Evolutionary conservation across 2,888 invertebrate genomes (phyloP).

Genomic region (Euplexia lucipara): DNA sequence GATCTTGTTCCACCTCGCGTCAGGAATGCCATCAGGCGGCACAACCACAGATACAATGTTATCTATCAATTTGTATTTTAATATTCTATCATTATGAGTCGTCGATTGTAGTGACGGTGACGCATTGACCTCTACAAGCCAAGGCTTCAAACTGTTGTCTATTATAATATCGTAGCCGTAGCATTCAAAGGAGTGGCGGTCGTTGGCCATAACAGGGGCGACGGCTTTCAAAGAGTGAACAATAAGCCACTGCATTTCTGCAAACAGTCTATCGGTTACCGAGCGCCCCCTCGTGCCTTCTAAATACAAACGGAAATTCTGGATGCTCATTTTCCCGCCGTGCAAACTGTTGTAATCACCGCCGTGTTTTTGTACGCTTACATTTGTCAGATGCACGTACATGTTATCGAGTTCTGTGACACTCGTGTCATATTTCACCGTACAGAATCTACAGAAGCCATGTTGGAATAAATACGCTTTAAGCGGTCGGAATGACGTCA

Average conservation of each 20-base stretch:
- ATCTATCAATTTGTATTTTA: constrained; percentile 98
- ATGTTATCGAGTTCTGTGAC: constrained; percentile 97
- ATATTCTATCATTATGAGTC: constrained; percentile 97
- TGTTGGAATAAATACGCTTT: constrained; percentile 98
- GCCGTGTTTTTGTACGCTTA: constrained; percentile 99
- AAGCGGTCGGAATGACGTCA: constrained; percentile 97
- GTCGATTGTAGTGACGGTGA: constrained; percentile 98
- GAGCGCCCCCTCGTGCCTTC: constrained; percentile 97
- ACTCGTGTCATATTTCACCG: constrained; percentile 98
- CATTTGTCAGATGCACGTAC: constrained; percentile 99
- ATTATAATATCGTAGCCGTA: constrained; percentile 99
- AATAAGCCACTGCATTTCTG: constrained; percentile 97
- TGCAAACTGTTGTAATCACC: constrained; percentile 98
- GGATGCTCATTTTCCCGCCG: constrained; percentile 98
- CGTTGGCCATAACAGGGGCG: constrained; percentile 98
- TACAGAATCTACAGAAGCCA: constrained; percentile 99
- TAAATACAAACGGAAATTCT: constrained; percentile 97
- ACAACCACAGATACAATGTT: constrained; percentile 97
- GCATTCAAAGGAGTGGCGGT: constrained; percentile 98
- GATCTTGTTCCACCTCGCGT: constrained; percentile 97
- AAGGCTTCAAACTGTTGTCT: constrained; percentile 98
- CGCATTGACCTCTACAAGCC: constrained; percentile 98
- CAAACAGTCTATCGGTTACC: constrained; percentile 97
- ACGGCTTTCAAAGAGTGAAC: constrained; percentile 98
- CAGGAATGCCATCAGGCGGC: constrained; percentile 97